Conservation (phyloP, 1,140 invertebrate species). For the Planococcus citri region DNA sequence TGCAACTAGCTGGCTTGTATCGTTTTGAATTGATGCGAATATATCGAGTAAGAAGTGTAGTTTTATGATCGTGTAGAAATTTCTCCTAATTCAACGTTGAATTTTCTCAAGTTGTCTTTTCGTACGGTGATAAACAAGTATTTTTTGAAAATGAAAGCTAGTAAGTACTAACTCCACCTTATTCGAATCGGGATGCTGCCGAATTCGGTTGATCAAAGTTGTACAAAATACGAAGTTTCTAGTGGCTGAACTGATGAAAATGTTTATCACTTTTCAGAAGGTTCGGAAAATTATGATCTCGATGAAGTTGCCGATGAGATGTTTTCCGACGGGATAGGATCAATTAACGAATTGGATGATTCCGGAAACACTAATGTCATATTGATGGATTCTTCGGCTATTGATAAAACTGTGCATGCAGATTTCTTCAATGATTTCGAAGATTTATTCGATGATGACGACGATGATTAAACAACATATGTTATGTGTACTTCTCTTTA, state of each 20-base stretch:
- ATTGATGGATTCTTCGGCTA: background rate
- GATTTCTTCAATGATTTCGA: slow-evolving; percentile 16
- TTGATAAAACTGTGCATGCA: background rate
- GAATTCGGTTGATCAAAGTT: background rate
- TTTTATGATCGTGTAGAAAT: too few species aligned
- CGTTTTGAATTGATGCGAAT: too few species aligned
- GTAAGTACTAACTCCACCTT: background rate
- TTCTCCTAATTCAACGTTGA: too few species aligned
- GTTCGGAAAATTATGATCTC: background rate
- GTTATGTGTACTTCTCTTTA: background rate
- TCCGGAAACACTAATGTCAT: background rate
- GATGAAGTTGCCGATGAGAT: slow-evolving; percentile 14
- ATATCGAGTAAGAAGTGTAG: too few species aligned
- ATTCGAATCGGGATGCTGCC: background rate
- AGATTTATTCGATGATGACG: slow-evolving; percentile 3
- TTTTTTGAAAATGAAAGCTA: background rate
- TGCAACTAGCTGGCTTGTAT: too few species aligned
- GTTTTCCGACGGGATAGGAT: slow-evolving; percentile 8
- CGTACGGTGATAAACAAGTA: background rate
- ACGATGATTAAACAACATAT: too few species aligned
- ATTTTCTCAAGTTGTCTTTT: too few species aligned
- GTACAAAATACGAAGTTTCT: slow-evolving; percentile 6
- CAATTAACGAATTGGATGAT: background rate
- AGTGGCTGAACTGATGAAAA: background rate
- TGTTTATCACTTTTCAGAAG: background rate